Conservation (phyloP, 2,888 invertebrate genomes). For the Ypsolopha sequella region DNA sequence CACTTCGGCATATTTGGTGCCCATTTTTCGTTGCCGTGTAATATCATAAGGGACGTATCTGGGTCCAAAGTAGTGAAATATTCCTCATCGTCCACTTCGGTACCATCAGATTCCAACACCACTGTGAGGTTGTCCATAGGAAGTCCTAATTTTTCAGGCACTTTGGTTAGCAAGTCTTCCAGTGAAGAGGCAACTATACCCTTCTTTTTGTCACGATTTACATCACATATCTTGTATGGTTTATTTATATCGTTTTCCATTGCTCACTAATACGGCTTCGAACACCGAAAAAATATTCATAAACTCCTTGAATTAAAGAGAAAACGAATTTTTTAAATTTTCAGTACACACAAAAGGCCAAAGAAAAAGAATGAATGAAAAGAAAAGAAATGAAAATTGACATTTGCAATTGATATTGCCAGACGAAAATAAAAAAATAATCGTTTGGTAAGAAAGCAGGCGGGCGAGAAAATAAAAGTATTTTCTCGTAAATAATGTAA, state of each 20-base stretch:
- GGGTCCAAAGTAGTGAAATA: slow-evolving; percentile 92
- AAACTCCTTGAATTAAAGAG: not conserved
- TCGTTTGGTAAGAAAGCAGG: not conserved
- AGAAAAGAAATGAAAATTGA: not conserved
- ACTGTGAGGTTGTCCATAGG: slow-evolving; percentile 79
- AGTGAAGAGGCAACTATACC: slow-evolving; percentile 85
- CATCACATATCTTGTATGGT: slow-evolving; percentile 85
- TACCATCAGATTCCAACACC: slow-evolving; percentile 92
- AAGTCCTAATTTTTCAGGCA: slow-evolving; percentile 79
- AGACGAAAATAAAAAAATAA: slow-evolving; percentile 7
- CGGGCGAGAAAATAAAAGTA: not conserved
- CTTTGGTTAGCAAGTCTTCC: slow-evolving; percentile 82
- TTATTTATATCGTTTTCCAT: slow-evolving; percentile 74
- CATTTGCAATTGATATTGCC: slow-evolving; percentile 13
- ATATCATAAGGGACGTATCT: slow-evolving; percentile 87
- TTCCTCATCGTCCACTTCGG: slow-evolving; percentile 95
- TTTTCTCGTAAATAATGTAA: not conserved
- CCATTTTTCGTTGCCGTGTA: slow-evolving; percentile 84
- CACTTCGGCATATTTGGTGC: slow-evolving; percentile 73
- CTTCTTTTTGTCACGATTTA: slow-evolving; percentile 83
- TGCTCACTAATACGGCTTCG: slow-evolving; percentile 12
- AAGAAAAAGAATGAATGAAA: not conserved
- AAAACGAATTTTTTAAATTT: not conserved
- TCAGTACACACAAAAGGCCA: not conserved
- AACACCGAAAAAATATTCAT: not conserved